Conservation (phyloP, 1,140 invertebrate genomes). For the Drosophila equinoxialis region DNA sequence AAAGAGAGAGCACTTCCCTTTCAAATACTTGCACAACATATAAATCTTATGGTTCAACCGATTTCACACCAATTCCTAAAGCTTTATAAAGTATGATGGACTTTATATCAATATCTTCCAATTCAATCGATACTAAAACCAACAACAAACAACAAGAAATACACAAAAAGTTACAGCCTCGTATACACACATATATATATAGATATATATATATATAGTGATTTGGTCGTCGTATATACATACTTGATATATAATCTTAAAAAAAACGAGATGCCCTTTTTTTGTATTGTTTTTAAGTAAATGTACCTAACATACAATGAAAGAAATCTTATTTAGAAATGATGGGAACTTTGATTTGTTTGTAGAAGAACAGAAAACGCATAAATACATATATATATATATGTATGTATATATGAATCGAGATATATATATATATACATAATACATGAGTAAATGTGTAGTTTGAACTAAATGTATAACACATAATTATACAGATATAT, state of each 20-base stretch:
- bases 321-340: conserved; percentile 27
- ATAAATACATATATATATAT: background rate
- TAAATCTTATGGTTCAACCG: background rate
- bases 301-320: conserved; percentile 45
- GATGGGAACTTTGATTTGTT: conserved; percentile 22
- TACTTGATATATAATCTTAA: conserved; percentile 1
- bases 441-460: conserved; percentile 3
- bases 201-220: conserved; percentile 13
- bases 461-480: conserved; percentile 9
- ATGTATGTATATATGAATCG: background rate
- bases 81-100: background rate
- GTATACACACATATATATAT: background rate
- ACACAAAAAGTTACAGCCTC: background rate
- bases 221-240: conserved; percentile 7
- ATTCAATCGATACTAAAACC: background rate
- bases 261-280: conserved; percentile 10
- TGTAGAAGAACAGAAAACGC: conserved; percentile 10
- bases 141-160: background rate
- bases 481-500: conserved; percentile 15
- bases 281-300: conserved; percentile 40
- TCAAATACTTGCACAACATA: background rate
- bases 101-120: conserved; percentile 1
- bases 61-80: background rate
- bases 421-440: conserved; percentile 21
- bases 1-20: background rate